Percentiles rank a stretch among this genome's conserved stretches.
These are phyloP conservation scores for Apogon hyalosoma DNA, from an alignment of 2,797 vertebrate species.

Conservation along the genomic window DNA sequence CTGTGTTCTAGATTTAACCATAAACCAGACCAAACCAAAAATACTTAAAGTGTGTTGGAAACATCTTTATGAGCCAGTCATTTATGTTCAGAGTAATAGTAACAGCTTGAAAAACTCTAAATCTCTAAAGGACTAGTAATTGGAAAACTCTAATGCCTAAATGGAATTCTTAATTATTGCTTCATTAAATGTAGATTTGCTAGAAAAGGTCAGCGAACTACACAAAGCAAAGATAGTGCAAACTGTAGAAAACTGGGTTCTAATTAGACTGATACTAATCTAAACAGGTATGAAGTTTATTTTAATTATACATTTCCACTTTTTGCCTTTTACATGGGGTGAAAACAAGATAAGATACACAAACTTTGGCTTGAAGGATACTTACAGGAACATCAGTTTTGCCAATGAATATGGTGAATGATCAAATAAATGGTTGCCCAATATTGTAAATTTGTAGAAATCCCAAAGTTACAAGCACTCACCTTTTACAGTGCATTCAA, in stretches of 20 bases:
- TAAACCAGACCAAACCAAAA: conserved; percentile 29
- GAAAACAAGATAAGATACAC: too few relatives aligned
- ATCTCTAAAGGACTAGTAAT: conserved; percentile 21
- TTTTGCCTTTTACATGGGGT: too few relatives aligned
- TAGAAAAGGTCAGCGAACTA: conserved; percentile 30
- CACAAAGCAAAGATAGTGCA: conserved; percentile 6
- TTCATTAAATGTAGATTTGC: conserved; percentile 14
- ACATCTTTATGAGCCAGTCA: conserved; percentile 22
- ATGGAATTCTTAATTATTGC: conserved; percentile 32
- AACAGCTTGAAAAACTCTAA: conserved; percentile 9
- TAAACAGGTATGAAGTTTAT: too few relatives aligned
- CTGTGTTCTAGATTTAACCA: conserved; percentile 20
- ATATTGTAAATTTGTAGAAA: too few relatives aligned
- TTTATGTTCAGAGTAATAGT: conserved; percentile 17
- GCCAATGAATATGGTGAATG: too few relatives aligned
- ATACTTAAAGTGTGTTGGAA: conserved; percentile 22
- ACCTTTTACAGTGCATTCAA: conserved; percentile 10
- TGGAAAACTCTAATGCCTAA: conserved; percentile 16
- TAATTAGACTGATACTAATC: not conserved
- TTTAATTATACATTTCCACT: too few relatives aligned
- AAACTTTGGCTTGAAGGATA: too few relatives aligned
- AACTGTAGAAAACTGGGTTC: not conserved
- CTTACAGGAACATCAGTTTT: too few relatives aligned
- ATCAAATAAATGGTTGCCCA: too few relatives aligned
- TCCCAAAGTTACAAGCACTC: too few relatives aligned